phyloP scores from a whole-genome alignment of 2,113 vertebrate species.

The Burhinus bistriatus region DNA sequence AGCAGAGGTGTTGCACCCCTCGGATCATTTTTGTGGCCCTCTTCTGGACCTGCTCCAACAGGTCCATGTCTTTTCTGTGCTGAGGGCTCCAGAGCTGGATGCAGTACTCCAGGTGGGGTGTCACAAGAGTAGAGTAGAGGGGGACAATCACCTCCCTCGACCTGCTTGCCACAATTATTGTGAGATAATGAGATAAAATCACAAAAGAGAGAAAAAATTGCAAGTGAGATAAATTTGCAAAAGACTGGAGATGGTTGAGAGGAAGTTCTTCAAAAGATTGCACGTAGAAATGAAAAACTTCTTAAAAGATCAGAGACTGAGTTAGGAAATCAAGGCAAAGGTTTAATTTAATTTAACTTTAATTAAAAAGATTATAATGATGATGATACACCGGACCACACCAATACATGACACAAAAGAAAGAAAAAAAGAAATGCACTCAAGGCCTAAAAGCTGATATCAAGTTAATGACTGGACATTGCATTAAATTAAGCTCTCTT shows the following conservation, averaged over 20 bases:
- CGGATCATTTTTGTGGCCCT: no score
- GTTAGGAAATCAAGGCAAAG: neutral
- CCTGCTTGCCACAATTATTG: no score
- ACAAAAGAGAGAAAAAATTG: no score
- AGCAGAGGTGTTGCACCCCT: no score
- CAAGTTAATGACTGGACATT: neutral
- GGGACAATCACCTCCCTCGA: no score
- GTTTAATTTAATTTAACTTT: neutral
- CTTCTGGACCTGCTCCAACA: no score
- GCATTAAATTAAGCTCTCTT: neutral
- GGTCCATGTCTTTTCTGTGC: no score
- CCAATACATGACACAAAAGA: neutral
- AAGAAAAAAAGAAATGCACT: neutral
- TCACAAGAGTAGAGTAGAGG: no score
- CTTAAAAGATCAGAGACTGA: neutral
- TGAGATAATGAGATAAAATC: no score
- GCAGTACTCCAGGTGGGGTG: no score
- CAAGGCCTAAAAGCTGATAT: neutral
- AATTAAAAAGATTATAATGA: neutral
- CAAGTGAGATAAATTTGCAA: neutral
- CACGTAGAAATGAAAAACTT: neutral
- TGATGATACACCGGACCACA: neutral
- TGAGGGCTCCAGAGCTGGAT: no score
- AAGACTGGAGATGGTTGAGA: neutral
- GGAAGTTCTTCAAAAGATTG: neutral